Evolutionary conservation across 2,888 invertebrate species (phyloP).

Genomic region (Coremacera marginata): DNA sequence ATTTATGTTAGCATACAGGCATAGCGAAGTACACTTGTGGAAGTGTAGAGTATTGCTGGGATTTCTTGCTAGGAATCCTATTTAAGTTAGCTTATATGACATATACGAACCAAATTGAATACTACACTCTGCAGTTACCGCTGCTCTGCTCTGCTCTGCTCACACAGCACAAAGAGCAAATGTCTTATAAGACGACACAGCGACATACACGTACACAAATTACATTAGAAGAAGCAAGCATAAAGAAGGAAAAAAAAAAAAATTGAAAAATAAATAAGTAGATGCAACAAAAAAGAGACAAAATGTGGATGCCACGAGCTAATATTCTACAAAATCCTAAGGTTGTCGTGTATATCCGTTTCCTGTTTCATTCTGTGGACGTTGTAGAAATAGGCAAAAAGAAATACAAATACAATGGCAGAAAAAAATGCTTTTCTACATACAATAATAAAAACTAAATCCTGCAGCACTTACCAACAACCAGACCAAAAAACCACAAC

Average conservation of each 20-base stretch:
- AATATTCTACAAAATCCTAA: background rate
- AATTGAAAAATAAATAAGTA: background rate
- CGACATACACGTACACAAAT: background rate
- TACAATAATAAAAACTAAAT: conserved; percentile 12
- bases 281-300: background rate
- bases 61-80: no score
- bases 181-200: background rate
- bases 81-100: background rate
- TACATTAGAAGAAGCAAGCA: no score
- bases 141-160: background rate
- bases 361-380: background rate
- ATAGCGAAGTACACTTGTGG: no score
- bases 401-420: background rate
- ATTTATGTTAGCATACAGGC: no score
- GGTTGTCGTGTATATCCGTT: conserved; percentile 7
- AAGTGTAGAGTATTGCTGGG: no score
- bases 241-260: no score
- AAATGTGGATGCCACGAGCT: no score
- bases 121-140: background rate
- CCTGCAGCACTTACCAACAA: background rate
- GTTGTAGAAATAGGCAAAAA: background rate
- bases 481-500: background rate
- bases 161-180: background rate
- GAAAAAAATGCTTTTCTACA: background rate
- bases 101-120: background rate